Evolutionary conservation across 92 coral and sea anemone species (phyloP).

Genomic region (Epizoanthus stellaris): DNA sequence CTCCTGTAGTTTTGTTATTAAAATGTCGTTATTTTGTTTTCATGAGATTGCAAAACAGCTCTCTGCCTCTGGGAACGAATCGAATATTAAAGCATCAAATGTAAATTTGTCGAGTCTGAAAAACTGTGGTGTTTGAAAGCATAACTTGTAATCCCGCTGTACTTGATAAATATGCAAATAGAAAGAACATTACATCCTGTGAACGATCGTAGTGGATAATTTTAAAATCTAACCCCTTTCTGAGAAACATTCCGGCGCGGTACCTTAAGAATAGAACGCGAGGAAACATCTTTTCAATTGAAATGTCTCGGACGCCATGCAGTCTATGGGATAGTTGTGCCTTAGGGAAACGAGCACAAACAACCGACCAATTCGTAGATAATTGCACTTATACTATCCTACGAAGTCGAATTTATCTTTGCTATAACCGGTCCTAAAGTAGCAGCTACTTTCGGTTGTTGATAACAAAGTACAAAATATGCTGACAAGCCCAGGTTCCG

Average conservation of each 20-base stretch:
- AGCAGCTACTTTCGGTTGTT: not conserved
- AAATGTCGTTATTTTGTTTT: constrained; percentile 41
- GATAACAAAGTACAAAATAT: not conserved
- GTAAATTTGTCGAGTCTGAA: constrained; percentile 19
- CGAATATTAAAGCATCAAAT: constrained; percentile 17
- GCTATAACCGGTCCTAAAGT: constrained; percentile 19
- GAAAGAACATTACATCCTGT: constrained; percentile 17
- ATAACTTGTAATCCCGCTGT: constrained; percentile 7
- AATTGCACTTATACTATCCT: constrained; percentile 11
- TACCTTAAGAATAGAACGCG: constrained; percentile 25
- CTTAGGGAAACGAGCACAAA: constrained; percentile 28
- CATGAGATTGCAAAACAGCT: constrained; percentile 21
- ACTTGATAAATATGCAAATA: constrained; percentile 38
- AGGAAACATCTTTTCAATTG: constrained; percentile 33
- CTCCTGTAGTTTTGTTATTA: constrained; percentile 36
- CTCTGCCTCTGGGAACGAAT: constrained; percentile 1
- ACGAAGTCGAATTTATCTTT: not conserved
- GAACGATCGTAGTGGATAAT: constrained; percentile 11
- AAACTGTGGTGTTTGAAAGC: constrained; percentile 13
- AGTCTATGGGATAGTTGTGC: constrained; percentile 44
- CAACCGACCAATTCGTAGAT: constrained; percentile 30
- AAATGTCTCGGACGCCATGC: constrained; percentile 37
- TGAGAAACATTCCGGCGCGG: constrained; percentile 44
- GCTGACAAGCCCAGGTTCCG: not conserved
- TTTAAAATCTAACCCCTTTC: constrained; percentile 29